Evolutionary conservation across 2,888 invertebrate genomes (phyloP).

Genomic region (Isotomurus palustris): DNA sequence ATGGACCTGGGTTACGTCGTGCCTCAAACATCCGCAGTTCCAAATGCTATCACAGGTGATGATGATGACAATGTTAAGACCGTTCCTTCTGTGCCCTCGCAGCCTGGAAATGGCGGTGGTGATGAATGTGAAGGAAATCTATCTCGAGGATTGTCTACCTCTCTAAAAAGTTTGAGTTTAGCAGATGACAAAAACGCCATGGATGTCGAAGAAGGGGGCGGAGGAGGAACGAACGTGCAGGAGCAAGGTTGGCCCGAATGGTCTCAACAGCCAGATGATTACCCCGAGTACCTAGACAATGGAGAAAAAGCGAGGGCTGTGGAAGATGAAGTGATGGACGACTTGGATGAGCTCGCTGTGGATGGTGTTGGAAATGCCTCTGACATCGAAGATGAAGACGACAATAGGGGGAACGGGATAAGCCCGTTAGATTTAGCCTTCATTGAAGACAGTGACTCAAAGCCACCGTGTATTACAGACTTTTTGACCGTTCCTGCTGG

Average conservation of each 20-base stretch:
- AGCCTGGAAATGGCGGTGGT: not conserved
- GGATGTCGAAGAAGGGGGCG: slow-evolving; percentile 13
- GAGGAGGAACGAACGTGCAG: not conserved
- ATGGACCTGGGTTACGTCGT: slow-evolving; percentile 1
- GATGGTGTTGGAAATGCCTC: slow-evolving; percentile 38
- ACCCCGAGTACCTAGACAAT: not conserved
- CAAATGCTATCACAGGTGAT: not conserved
- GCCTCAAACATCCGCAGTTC: not conserved
- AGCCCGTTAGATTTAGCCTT: slow-evolving; percentile 30
- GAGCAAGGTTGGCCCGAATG: no score
- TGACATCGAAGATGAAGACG: slow-evolving; percentile 36
- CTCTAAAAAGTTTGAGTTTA: slow-evolving; percentile 20
- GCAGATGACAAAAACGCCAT: slow-evolving; percentile 11
- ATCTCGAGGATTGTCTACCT: slow-evolving; percentile 17
- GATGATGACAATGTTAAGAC: not conserved
- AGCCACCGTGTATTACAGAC: slow-evolving; percentile 6
- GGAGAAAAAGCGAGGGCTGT: no score
- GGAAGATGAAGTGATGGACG: slow-evolving; percentile 31
- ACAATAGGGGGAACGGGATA: slow-evolving; percentile 9
- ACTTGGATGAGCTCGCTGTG: slow-evolving; percentile 37
- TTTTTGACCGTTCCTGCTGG: slow-evolving; percentile 15
- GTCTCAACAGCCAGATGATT: no score
- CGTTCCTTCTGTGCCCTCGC: not conserved
- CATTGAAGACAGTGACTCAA: slow-evolving; percentile 18
- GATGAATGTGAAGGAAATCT: slow-evolving; percentile 7